Percentiles rank a stretch among this genome's conserved stretches.
Evolutionary conservation across 2,113 vertebrate genomes (phyloP).

Genomic region (Siphamia tubifer): DNA sequence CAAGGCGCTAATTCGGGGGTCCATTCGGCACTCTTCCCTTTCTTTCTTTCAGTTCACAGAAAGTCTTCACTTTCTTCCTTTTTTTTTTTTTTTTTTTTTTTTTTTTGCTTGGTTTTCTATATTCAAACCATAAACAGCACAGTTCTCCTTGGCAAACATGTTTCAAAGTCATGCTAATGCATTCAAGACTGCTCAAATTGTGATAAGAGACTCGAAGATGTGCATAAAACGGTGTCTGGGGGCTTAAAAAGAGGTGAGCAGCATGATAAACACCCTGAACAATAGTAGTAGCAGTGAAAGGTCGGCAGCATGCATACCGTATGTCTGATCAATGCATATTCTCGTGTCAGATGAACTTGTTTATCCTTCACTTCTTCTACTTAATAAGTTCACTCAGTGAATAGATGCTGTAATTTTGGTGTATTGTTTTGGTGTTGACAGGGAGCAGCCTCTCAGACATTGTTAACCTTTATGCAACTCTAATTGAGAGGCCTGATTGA

Average conservation of each 20-base stretch:
- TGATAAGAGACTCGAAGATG: conserved; percentile 32
- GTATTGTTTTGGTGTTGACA: neutral
- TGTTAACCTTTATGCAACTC: conserved; percentile 1
- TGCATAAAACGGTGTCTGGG: conserved; percentile 33
- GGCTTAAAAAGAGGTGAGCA: conserved; percentile 27
- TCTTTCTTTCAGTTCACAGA: conserved; percentile 10
- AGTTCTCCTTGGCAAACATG: conserved; percentile 36
- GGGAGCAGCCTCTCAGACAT: neutral
- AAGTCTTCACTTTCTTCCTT: neutral
- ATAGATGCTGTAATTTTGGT: neutral
- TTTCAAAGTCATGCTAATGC: conserved; percentile 55
- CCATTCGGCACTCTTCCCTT: neutral
- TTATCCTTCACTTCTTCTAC: neutral
- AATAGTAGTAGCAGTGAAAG: neutral
- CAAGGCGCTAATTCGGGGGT: conserved; percentile 37
- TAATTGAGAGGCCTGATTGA: no score
- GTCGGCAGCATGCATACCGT: neutral
- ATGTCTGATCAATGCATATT: neutral
- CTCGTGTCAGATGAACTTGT: neutral
- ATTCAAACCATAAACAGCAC: conserved; percentile 1
- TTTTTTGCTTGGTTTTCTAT: neutral
- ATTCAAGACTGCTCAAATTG: conserved; percentile 33
- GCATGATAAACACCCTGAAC: conserved; percentile 38
- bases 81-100: neutral
- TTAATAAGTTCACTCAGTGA: neutral